Conservation (phyloP, 2,888 invertebrate genomes). For the Maniola hyperantus region DNA sequence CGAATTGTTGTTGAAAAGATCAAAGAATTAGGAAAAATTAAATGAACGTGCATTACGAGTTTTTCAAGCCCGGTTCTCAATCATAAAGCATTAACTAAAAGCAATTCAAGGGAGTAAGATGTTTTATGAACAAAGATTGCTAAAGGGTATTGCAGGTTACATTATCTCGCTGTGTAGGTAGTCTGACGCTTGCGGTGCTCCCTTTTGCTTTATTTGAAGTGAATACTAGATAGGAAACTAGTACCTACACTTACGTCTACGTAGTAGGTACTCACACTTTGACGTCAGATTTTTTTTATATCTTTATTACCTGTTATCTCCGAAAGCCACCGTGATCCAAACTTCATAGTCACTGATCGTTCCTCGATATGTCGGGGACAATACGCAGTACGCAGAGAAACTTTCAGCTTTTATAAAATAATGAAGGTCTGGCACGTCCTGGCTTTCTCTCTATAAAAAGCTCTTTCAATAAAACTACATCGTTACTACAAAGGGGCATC, state of each 20-base stretch:
- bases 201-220: background rate
- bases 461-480: background rate
- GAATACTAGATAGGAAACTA: background rate
- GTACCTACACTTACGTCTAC: too few relatives aligned
- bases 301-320: too few relatives aligned
- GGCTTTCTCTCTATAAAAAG: too few relatives aligned
- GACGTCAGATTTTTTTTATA: too few relatives aligned
- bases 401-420: too few relatives aligned
- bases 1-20: constrained; percentile 7
- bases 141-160: background rate
- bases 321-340: too few relatives aligned
- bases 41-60: background rate
- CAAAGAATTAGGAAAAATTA: constrained; percentile 6
- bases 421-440: too few relatives aligned
- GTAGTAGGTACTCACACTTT: too few relatives aligned
- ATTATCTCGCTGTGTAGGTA: background rate
- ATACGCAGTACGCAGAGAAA: too few relatives aligned
- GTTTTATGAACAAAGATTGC: background rate
- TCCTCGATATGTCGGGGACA: too few relatives aligned
- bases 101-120: background rate
- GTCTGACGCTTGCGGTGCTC: background rate
- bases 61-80: background rate
- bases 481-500: background rate
- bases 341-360: too few relatives aligned
- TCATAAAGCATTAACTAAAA: constrained; percentile 3